Conservation (phyloP, 2,113 vertebrate species). For the Phalacrocorax aristotelis region DNA sequence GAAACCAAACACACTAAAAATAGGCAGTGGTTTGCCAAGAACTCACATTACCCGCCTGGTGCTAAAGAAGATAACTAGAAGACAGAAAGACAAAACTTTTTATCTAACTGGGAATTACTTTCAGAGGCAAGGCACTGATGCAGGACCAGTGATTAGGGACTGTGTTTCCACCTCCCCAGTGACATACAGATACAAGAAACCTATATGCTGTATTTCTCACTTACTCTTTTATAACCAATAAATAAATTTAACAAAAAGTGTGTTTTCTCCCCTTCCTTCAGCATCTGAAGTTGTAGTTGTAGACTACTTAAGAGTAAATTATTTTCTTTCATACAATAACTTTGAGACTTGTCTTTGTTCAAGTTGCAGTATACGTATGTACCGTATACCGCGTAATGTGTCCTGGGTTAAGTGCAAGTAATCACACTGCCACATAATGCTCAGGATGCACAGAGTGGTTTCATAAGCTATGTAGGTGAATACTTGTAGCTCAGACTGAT, state of each 20-base stretch:
- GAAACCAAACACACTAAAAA: neutral
- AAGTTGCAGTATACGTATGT: neutral
- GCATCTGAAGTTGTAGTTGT: neutral
- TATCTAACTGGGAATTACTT: neutral
- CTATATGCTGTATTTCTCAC: neutral
- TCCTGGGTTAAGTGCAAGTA: neutral
- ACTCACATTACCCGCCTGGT: neutral
- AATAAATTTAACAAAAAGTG: neutral
- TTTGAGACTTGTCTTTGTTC: neutral
- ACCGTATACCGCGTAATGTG: neutral
- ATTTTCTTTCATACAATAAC: neutral
- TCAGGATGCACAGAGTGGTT: neutral
- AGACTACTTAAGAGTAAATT: neutral
- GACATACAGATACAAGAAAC: too few species aligned
- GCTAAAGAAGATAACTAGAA: neutral
- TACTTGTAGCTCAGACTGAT: neutral
- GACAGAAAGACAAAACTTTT: neutral
- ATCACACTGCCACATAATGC: neutral
- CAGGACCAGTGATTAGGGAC: neutral
- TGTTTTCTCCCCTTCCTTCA: neutral
- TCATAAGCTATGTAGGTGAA: neutral
- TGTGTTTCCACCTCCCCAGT: neutral
- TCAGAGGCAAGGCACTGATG: neutral
- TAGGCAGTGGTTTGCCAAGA: neutral
- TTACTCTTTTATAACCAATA: neutral